Evolutionary conservation across 2,797 vertebrate genomes (phyloP).

Genomic region (Molothrus aeneus): DNA sequence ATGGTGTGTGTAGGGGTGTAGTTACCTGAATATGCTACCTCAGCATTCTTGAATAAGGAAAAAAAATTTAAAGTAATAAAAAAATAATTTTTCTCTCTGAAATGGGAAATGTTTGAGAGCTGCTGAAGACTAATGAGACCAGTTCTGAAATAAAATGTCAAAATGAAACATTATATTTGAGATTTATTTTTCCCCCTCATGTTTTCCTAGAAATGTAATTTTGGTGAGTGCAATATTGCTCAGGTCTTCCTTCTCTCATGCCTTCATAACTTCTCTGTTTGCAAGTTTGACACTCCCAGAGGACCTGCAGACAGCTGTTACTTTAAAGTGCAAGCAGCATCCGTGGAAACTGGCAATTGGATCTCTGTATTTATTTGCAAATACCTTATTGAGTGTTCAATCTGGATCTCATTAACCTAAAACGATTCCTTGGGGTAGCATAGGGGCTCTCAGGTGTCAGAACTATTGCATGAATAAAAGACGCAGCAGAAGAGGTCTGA

Average conservation of each 20-base stretch:
- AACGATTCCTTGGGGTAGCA: not conserved
- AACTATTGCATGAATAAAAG: not conserved
- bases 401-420: not conserved
- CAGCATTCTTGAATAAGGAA: not conserved
- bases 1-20: rapidly evolving
- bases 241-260: not conserved
- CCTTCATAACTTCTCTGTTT: not conserved
- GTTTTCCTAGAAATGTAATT: conserved; percentile 12
- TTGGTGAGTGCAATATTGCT: not conserved
- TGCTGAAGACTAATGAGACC: not conserved
- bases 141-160: conserved; percentile 14
- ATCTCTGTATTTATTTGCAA: not conserved
- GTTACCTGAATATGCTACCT: not conserved
- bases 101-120: not conserved
- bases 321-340: not conserved
- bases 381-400: not conserved
- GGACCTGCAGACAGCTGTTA: not conserved
- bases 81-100: not conserved
- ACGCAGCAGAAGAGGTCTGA: not conserved
- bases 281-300: not conserved
- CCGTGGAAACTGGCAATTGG: not conserved
- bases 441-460: not conserved
- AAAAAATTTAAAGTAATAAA: not conserved
- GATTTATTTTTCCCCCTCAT: not conserved
- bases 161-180: conserved; percentile 5